Percentiles rank a stretch among this genome's conserved stretches.
These are phyloP conservation scores for Campopleginae sp. DNA, from an alignment of 2,888 invertebrate species.

Conservation along the genomic window DNA sequence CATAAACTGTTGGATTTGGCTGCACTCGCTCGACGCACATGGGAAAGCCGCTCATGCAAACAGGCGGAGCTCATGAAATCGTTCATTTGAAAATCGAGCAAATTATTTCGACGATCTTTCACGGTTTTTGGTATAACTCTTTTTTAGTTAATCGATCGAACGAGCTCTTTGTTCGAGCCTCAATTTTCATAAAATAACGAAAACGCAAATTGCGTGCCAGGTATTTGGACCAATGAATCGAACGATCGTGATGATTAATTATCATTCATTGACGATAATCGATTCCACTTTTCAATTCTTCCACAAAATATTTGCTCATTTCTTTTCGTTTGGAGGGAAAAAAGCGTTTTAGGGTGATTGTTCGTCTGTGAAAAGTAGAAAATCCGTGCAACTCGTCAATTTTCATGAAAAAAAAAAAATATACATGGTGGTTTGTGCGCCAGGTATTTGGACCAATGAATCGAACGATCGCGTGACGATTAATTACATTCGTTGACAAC, in stretches of 20 bases:
- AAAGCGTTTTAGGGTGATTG: not conserved
- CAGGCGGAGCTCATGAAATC: not conserved
- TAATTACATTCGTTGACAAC: not conserved
- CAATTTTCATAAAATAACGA: not conserved
- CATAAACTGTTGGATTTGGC: not conserved
- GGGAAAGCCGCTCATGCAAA: not conserved
- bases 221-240: not conserved
- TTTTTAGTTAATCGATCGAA: not conserved
- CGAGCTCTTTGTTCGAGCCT: not conserved
- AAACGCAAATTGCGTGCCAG: too few species aligned
- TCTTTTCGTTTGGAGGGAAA: not conserved
- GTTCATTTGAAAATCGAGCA: not conserved
- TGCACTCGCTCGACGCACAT: not conserved
- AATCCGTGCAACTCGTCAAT: not conserved
- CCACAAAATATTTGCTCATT: not conserved
- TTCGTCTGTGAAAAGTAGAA: not conserved
- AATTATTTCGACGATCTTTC: not conserved
- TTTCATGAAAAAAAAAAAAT: not conserved
- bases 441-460: not conserved
- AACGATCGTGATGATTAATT: not conserved
- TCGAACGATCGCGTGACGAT: not conserved
- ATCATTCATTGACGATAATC: not conserved
- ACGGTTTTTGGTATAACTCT: not conserved
- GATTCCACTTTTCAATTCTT: not conserved
- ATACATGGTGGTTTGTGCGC: not conserved